Percentiles rank a stretch among this genome's conserved stretches.
Evolutionary conservation across 2,888 invertebrate genomes (phyloP).

Genomic region (Lydus trimaculatus): DNA sequence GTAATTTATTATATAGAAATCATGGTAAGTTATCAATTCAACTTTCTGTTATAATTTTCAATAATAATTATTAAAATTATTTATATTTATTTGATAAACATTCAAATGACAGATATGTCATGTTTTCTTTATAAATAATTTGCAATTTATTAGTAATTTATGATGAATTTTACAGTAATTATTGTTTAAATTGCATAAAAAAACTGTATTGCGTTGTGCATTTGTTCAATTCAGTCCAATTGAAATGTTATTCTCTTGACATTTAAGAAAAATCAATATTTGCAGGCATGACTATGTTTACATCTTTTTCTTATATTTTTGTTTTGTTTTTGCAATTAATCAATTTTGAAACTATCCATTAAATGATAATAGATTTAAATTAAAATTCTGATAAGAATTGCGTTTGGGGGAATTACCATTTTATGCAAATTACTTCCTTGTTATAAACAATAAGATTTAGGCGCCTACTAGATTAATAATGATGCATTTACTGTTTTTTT

Average conservation of each 20-base stretch:
- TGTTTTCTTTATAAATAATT: not conserved
- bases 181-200: not conserved
- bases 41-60: slow-evolving; percentile 8
- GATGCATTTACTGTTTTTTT: not conserved
- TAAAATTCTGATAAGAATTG: too few relatives aligned
- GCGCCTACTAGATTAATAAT: too few relatives aligned
- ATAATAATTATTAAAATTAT: not conserved
- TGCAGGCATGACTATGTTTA: slow-evolving; percentile 15
- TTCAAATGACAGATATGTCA: slow-evolving; percentile 5
- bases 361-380: not conserved
- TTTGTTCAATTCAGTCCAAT: not conserved
- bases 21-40: slow-evolving; percentile 34
- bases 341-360: not conserved
- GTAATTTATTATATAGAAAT: slow-evolving; percentile 20
- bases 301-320: not conserved
- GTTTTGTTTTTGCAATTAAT: not conserved
- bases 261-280: slow-evolving; percentile 24
- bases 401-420: not conserved
- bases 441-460: too few relatives aligned
- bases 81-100: slow-evolving; percentile 14
- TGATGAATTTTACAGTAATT: not conserved
- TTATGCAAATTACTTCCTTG: not conserved
- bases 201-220: not conserved
- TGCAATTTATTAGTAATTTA: not conserved
- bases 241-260: not conserved